Base-by-base conservation (phyloP, 2,888 invertebrate species). In the Operophtera brumata region DNA sequence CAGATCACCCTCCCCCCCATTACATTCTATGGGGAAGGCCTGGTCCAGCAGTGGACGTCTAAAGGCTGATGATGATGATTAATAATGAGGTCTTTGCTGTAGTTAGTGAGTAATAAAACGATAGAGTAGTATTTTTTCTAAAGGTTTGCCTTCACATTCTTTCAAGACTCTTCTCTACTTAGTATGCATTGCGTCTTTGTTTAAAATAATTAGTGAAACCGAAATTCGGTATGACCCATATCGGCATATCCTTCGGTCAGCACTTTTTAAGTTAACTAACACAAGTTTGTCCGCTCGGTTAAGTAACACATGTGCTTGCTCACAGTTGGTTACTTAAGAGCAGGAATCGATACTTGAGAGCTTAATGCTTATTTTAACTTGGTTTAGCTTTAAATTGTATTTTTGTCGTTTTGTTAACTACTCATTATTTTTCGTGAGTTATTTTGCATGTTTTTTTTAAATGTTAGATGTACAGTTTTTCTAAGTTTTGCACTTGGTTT, bases 221-320 rank as follows among this genome's bases (percentile, higher is more conserved):
- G 34, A 13, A 36, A 36, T 36, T 36, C 36, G 36, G 36, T 8
- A 13, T 36, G n/a, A n/a, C n/a, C n/a, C 6, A 6, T 13, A 6
- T 36, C 13, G 36, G 36, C 36, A 7, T 11, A 11, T 3, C 10
- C 28, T n/a, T 32, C 39, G 26, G 40, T n/a, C 54, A 34, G 14
- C 39, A 26, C 44, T 34, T n/a, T n/a, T n/a, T n/a, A n/a, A n/a
- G n/a, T n/a, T n/a, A 35, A 26, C 47, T 41, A 45, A 43, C 48
- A 41, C 11, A 40, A 54, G 54, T 48, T 28, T 32, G 48, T 36
- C 36, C 42, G 47, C 49, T 56, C 56, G 59, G 53, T 54, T 54
- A 50, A 59, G 54, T 55, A 55, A 50, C 61, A 49, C 59, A 54
- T 54, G 54, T 49, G 57, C 37, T 46, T 14, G 45, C 59, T 49